Evolutionary conservation across 1,140 invertebrate species (phyloP).

Genomic region (Drosophila parabipectinata): DNA sequence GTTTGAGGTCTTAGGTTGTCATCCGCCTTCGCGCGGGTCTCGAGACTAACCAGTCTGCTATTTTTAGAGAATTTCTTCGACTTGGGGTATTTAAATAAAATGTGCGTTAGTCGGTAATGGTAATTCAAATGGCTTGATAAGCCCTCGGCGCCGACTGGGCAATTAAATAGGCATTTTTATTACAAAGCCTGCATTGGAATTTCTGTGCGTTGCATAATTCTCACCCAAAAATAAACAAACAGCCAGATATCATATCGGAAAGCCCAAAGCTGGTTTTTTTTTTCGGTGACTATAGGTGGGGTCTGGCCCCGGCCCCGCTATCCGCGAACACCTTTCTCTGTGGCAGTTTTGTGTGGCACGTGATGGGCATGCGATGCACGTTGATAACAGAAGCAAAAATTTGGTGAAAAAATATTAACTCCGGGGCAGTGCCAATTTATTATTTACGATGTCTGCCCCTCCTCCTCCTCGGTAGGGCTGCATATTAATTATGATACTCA

Average conservation of each 20-base stretch:
- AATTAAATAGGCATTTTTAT: conserved; percentile 76
- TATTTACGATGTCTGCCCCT: conserved; percentile 47
- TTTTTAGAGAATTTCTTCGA: conserved; percentile 74
- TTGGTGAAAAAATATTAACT: conserved; percentile 7
- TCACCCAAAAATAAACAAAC: conserved; percentile 25
- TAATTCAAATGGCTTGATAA: conserved; percentile 61
- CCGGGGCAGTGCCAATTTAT: conserved; percentile 44
- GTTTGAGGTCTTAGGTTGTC: conserved; percentile 36
- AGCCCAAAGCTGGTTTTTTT: conserved; percentile 34
- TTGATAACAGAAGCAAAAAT: conserved; percentile 54
- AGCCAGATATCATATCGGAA: conserved; percentile 35
- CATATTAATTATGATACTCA: conserved; percentile 72
- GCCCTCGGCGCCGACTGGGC: conserved; percentile 59
- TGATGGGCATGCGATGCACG: conserved; percentile 64
- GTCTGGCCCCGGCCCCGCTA: neutral
- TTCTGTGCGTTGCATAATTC: conserved; percentile 68
- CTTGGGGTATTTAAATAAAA: conserved; percentile 63
- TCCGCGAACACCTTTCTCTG: conserved; percentile 8
- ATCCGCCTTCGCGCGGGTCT: conserved; percentile 25
- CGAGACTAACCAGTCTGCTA: conserved; percentile 36
- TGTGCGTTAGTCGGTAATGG: conserved; percentile 59
- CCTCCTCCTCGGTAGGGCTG: conserved; percentile 27
- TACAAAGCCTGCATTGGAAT: conserved; percentile 60
- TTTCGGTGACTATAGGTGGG: conserved; percentile 2
- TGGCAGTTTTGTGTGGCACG: conserved; percentile 44